Conservation (phyloP, 2,888 invertebrate genomes). For the Zhuqinia jingwanae region DNA sequence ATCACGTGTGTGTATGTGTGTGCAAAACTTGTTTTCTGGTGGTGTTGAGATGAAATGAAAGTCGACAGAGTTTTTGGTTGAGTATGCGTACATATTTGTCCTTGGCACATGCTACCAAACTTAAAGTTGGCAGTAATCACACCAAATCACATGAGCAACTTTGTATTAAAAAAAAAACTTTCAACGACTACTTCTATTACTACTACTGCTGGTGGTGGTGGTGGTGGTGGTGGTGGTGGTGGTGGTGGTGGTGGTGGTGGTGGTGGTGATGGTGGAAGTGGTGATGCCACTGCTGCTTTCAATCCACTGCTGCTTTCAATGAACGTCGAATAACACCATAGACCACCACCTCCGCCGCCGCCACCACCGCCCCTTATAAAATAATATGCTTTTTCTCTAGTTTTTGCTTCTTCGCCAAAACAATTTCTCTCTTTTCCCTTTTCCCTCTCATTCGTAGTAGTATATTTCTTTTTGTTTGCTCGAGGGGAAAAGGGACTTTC, state of each 20-base stretch:
- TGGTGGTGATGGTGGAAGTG: too few species aligned
- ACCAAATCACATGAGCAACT: slow-evolving; percentile 16
- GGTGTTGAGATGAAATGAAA: too few species aligned
- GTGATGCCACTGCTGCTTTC: too few species aligned
- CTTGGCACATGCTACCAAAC: slow-evolving; percentile 20
- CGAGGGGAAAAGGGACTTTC: slow-evolving; percentile 15
- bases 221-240: too few species aligned
- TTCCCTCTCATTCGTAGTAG: neutral
- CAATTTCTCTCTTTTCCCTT: neutral
- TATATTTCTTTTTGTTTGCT: slow-evolving; percentile 34
- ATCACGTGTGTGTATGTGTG: too few species aligned
- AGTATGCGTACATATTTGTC: slow-evolving; percentile 1
- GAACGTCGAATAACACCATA: too few species aligned
- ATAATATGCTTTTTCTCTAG: neutral
- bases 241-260: too few species aligned
- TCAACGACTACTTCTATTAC: neutral
- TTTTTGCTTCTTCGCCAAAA: neutral
- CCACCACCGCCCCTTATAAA: neutral
- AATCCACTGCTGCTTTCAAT: neutral
- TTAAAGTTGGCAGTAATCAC: slow-evolving; percentile 37
- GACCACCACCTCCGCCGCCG: too few species aligned
- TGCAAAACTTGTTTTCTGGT: too few species aligned
- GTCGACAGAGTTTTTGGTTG: too few species aligned
- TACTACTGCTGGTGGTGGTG: neutral
- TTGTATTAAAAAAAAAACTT: slow-evolving; percentile 17